Percentiles rank a stretch among this genome's conserved stretches.
Conservation (phyloP, 1,140 invertebrate species). For the Drosophila lacertosa region DNA sequence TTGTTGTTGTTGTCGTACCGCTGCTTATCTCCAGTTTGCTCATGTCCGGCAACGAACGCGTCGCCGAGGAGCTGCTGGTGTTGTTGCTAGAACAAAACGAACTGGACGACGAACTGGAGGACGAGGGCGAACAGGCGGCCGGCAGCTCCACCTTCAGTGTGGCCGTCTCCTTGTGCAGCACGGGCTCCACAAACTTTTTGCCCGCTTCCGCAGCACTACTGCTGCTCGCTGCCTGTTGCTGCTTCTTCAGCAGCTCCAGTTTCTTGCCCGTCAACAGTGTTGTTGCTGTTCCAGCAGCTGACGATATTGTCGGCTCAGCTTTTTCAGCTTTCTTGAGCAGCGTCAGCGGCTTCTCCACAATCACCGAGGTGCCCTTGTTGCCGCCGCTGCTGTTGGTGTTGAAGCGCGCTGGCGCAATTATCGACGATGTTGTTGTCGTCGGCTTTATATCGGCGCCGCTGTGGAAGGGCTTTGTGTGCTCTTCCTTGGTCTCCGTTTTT, state of each 20-base stretch:
- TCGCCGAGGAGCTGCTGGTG: slow-evolving; percentile 60
- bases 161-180: slow-evolving; percentile 56
- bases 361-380: slow-evolving; percentile 72
- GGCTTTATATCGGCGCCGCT: slow-evolving; percentile 45
- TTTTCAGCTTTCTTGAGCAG: slow-evolving; percentile 44
- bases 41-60: slow-evolving; percentile 77
- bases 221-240: slow-evolving; percentile 11
- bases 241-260: slow-evolving; percentile 42
- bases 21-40: slow-evolving; percentile 79
- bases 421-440: not conserved
- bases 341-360: slow-evolving; percentile 67
- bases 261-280: slow-evolving; percentile 26
- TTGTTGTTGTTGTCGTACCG: slow-evolving; percentile 14
- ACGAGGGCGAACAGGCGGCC: slow-evolving; percentile 74
- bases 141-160: slow-evolving; percentile 69
- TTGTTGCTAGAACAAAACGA: slow-evolving; percentile 63
- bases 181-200: slow-evolving; percentile 71
- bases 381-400: slow-evolving; percentile 14
- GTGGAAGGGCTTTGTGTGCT: slow-evolving; percentile 49
- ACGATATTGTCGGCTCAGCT: not conserved
- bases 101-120: slow-evolving; percentile 62
- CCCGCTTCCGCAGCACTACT: not conserved
- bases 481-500: slow-evolving; percentile 59
- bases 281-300: not conserved
- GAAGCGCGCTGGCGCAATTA: slow-evolving; percentile 61